A percentile compares a stretch with the other conserved stretches of the same genome.
These are phyloP conservation scores for Semotilus atromaculatus DNA, from an alignment of 2,797 vertebrate species.

Conservation along the genomic window DNA sequence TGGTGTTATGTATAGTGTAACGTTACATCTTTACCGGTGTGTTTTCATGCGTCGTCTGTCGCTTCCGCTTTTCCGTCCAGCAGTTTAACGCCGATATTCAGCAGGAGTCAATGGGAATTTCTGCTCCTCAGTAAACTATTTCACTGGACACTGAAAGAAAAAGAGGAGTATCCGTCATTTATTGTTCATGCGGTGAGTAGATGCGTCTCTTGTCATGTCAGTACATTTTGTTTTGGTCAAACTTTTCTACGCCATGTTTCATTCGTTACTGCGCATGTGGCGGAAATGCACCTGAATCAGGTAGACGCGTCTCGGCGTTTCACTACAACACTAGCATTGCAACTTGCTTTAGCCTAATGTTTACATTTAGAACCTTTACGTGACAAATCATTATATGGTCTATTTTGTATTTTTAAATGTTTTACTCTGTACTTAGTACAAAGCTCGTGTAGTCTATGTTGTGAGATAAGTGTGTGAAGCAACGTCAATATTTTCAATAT, in stretches of 20 bases:
- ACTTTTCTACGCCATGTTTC: conserved; percentile 66
- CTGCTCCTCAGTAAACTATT: neutral
- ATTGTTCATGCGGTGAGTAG: conserved; percentile 47
- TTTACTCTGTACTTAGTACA: neutral
- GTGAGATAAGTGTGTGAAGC: neutral
- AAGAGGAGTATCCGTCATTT: neutral
- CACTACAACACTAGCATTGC: neutral
- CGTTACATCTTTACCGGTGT: conserved; percentile 33
- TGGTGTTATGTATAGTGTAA: neutral
- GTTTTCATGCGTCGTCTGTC: conserved; percentile 2
- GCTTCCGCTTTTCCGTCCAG: conserved; percentile 51
- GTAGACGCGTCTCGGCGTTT: conserved; percentile 58
- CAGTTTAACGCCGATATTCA: conserved; percentile 21
- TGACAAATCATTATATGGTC: too few relatives aligned
- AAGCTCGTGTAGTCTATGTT: neutral
- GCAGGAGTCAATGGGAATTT: conserved; percentile 14
- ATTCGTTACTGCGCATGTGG: conserved; percentile 52
- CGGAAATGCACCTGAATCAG: conserved; percentile 78
- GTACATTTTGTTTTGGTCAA: conserved; percentile 50
- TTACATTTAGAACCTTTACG: neutral
- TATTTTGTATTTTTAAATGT: neutral
- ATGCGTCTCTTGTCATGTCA: neutral
- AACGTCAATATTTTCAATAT: neutral
- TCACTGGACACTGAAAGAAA: neutral
- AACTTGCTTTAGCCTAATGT: neutral